Conservation (phyloP, 2,797 vertebrate species). For the Rhadinocentrus ornatus region DNA sequence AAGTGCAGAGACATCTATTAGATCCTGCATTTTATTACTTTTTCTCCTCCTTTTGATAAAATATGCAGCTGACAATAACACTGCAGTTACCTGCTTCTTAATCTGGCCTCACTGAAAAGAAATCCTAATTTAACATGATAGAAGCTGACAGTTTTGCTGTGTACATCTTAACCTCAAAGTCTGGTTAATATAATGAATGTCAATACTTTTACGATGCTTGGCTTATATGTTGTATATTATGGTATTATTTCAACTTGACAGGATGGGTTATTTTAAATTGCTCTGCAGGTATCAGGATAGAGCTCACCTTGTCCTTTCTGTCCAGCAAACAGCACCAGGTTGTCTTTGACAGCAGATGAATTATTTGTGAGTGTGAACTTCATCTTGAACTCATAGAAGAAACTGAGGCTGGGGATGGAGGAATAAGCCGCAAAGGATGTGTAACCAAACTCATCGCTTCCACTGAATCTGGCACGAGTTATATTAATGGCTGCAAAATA, state of each 20-base stretch:
- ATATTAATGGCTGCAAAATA: conserved; percentile 84
- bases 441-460: conserved; percentile 86
- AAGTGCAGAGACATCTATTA: conserved; percentile 60
- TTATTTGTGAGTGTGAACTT: conserved; percentile 87
- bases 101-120: conserved; percentile 60
- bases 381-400: conserved; percentile 87
- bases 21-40: conserved; percentile 40
- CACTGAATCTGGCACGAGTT: conserved; percentile 85
- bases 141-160: conserved; percentile 54
- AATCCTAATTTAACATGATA: conserved; percentile 55
- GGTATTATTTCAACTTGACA: conserved; percentile 30
- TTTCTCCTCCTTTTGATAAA: conserved; percentile 68
- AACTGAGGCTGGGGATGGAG: conserved; percentile 79
- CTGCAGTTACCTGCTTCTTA: conserved; percentile 55
- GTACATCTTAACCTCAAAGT: conserved; percentile 45
- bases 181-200: conserved; percentile 56
- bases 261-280: conserved; percentile 36
- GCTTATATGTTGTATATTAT: conserved; percentile 27
- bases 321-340: conserved; percentile 90
- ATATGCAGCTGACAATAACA: conserved; percentile 59
- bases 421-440: conserved; percentile 87
- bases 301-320: conserved; percentile 89
- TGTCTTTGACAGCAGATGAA: conserved; percentile 85
- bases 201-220: conserved; percentile 31
- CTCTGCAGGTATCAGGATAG: conserved; percentile 18